phyloP scores from a whole-genome alignment of 1,140 invertebrate species.

The Drosophila gunungcola region DNA sequence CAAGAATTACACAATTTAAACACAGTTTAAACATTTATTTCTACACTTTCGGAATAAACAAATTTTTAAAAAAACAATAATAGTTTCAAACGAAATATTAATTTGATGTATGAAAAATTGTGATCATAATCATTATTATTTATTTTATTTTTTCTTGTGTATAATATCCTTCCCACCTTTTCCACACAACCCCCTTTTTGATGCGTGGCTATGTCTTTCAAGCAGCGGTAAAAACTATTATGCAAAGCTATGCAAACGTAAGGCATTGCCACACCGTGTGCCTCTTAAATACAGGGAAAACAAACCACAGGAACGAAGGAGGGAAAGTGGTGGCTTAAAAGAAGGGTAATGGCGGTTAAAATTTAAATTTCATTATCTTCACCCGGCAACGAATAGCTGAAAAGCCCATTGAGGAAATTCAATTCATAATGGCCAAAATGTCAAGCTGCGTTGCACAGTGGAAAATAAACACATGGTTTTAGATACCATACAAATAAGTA shows the following conservation, averaged over 20 bases:
- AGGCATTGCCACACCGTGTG: conserved; percentile 25
- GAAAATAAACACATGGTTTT: too few relatives aligned
- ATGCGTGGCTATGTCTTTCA: conserved; percentile 26
- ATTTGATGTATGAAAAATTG: too few relatives aligned
- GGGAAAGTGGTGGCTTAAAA: conserved; percentile 14
- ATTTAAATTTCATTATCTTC: conserved; percentile 49
- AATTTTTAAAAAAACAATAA: too few relatives aligned
- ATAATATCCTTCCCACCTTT: not conserved
- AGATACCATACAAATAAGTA: too few relatives aligned
- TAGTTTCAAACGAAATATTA: too few relatives aligned
- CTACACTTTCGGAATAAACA: too few relatives aligned
- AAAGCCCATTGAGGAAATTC: conserved; percentile 25
- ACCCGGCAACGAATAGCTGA: conserved; percentile 12
- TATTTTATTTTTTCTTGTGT: conserved; percentile 5
- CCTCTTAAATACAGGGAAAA: conserved; percentile 17
- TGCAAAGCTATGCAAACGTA: conserved; percentile 55
- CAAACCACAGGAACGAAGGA: conserved; percentile 5
- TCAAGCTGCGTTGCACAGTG: conserved; percentile 4
- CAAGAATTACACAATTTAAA: too few relatives aligned
- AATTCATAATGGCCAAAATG: conserved; percentile 45
- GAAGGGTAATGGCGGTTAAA: conserved; percentile 4
- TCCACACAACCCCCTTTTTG: not conserved
- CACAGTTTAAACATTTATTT: too few relatives aligned
- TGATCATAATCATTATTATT: too few relatives aligned
- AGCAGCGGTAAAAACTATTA: conserved; percentile 64